Conservation (phyloP, 2,113 vertebrate species). For the Microtus montanus region DNA sequence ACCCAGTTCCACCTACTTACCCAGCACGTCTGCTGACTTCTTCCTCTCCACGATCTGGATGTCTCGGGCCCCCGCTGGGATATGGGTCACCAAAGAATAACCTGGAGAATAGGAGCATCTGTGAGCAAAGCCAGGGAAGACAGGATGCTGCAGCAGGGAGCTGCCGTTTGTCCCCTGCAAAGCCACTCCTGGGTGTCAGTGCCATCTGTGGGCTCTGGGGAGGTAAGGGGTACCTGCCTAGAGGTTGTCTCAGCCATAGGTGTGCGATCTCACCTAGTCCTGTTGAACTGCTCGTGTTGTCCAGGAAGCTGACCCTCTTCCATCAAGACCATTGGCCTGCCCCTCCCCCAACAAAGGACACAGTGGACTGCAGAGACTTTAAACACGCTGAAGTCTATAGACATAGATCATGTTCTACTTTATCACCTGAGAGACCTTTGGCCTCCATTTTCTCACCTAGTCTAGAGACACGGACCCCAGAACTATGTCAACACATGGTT, state of each 20-base stretch:
- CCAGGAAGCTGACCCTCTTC: accelerated
- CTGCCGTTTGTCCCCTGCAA: accelerated
- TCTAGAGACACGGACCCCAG: neutral
- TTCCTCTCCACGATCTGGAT: constrained; percentile 98
- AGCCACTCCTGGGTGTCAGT: accelerated
- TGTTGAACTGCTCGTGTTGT: accelerated
- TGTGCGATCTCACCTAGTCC: neutral
- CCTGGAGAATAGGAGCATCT: constrained; percentile 80
- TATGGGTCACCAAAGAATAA: constrained; percentile 97
- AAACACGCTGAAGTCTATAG: accelerated
- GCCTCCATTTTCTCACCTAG: neutral
- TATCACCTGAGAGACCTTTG: too few relatives aligned
- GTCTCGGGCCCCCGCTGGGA: constrained; percentile 96
- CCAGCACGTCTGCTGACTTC: constrained; percentile 96
- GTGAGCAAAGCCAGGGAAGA: neutral
- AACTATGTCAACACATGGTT: accelerated
- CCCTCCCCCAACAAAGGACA: neutral
- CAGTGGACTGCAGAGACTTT: neutral
- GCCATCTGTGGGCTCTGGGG: neutral
- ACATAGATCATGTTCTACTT: neutral
- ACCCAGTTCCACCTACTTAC: constrained; percentile 81
- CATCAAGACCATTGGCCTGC: neutral
- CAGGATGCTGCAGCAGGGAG: neutral
- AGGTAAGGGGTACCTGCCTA: neutral
- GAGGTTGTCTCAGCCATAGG: neutral